Evolutionary conservation across 1,140 invertebrate genomes (phyloP).

Genomic region (Idris sp.): DNA sequence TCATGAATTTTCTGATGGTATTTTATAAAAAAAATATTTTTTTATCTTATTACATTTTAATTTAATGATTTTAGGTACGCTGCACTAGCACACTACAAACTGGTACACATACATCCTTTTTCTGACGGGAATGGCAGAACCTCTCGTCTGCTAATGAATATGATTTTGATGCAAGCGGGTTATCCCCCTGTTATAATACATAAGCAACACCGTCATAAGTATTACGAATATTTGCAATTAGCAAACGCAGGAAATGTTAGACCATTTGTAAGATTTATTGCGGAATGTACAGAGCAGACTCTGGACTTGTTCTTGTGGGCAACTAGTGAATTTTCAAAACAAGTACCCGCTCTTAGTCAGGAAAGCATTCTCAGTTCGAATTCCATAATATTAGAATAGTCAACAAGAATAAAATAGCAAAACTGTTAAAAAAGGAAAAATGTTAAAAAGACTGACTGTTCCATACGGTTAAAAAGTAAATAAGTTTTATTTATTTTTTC

Average conservation of each 20-base stretch:
- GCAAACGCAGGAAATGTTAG: constrained; percentile 95
- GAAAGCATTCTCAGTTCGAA: constrained; percentile 68
- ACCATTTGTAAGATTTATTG: constrained; percentile 97
- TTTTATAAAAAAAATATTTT: too few species aligned
- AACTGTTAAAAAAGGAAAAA: not conserved
- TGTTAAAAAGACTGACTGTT: constrained; percentile 37
- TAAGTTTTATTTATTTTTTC: too few species aligned
- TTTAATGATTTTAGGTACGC: constrained; percentile 83
- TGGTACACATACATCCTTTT: constrained; percentile 97
- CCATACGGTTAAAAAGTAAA: too few species aligned
- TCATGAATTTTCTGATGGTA: too few species aligned
- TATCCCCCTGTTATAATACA: constrained; percentile 97
- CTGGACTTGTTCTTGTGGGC: constrained; percentile 95
- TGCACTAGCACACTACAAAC: constrained; percentile 96
- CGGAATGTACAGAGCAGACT: constrained; percentile 94
- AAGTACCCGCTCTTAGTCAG: constrained; percentile 77
- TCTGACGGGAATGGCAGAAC: constrained; percentile 96
- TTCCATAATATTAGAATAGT: constrained; percentile 68
- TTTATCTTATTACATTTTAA: too few species aligned
- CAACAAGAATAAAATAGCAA: too few species aligned
- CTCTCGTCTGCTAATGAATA: constrained; percentile 96
- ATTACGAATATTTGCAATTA: constrained; percentile 91
- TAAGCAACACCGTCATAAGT: constrained; percentile 91
- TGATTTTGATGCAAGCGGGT: constrained; percentile 98
- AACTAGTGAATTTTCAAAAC: constrained; percentile 79